phyloP scores from a whole-genome alignment of 2,113 vertebrate species.

The Helogale parvula region DNA sequence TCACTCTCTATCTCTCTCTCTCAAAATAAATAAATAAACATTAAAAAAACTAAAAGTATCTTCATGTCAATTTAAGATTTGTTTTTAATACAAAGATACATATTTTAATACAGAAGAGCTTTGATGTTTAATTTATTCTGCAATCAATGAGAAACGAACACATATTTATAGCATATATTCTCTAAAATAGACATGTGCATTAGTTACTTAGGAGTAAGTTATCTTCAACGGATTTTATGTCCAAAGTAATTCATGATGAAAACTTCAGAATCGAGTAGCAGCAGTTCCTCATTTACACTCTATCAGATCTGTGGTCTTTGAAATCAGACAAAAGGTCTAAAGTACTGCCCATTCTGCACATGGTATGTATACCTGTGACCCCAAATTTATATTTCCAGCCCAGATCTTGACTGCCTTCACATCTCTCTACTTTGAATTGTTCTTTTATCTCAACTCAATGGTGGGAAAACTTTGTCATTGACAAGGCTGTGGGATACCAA shows the following conservation, averaged over 20 bases:
- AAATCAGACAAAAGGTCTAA: not conserved
- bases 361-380: not conserved
- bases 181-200: slow-evolving; percentile 3
- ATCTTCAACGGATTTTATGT: slow-evolving; percentile 1
- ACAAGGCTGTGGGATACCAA: not conserved
- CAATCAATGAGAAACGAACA: slow-evolving; percentile 5
- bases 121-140: slow-evolving; percentile 54
- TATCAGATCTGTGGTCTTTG: not conserved
- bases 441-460: not conserved
- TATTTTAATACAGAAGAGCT: slow-evolving; percentile 34
- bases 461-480: not conserved
- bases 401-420: not conserved
- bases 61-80: not conserved
- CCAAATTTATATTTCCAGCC: not conserved
- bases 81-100: slow-evolving; percentile 33
- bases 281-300: not conserved
- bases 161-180: slow-evolving; percentile 12
- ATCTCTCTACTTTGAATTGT: not conserved
- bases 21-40: no score
- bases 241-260: not conserved
- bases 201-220: slow-evolving; percentile 39
- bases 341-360: not conserved
- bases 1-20: no score
- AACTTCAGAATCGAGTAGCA: slow-evolving; percentile 6
- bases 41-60: no score